Evolutionary conservation across 2,797 vertebrate species (phyloP).

Genomic region (Propithecus deckenii): DNA sequence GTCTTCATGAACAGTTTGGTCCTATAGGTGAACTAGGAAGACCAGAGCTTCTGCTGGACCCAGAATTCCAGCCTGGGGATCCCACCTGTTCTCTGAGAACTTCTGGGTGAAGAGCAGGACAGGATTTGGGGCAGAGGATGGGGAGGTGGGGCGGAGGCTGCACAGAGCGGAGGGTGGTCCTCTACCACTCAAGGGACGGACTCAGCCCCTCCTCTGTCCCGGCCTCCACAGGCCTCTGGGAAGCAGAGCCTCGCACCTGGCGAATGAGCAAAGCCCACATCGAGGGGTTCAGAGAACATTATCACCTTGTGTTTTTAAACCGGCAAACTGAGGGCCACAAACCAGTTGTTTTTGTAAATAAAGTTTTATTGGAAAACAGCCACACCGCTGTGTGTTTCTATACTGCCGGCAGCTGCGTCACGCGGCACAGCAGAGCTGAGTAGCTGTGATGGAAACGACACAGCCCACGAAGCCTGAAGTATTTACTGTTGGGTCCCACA

Average conservation of each 20-base stretch:
- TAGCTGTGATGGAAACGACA: rapidly evolving
- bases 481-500: neutral
- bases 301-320: neutral
- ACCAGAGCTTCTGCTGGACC: neutral
- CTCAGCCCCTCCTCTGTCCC: neutral
- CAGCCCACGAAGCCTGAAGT: neutral
- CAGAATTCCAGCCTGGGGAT: neutral
- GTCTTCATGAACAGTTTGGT: neutral
- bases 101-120: neutral
- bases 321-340: neutral
- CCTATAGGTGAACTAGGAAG: neutral
- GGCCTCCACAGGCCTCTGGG: neutral
- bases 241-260: neutral
- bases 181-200: neutral
- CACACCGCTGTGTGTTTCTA: rapidly evolving
- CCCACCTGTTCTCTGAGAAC: neutral
- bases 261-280: neutral
- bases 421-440: no score
- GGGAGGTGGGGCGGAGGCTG: neutral
- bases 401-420: neutral
- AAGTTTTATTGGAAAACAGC: neutral
- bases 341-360: neutral
- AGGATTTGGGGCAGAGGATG: no score
- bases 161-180: rapidly evolving
- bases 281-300: neutral